A percentile compares a stretch with the other conserved stretches of the same genome.
Evolutionary conservation across 2,888 invertebrate species (phyloP).

Genomic region (Cenopis cana): DNA sequence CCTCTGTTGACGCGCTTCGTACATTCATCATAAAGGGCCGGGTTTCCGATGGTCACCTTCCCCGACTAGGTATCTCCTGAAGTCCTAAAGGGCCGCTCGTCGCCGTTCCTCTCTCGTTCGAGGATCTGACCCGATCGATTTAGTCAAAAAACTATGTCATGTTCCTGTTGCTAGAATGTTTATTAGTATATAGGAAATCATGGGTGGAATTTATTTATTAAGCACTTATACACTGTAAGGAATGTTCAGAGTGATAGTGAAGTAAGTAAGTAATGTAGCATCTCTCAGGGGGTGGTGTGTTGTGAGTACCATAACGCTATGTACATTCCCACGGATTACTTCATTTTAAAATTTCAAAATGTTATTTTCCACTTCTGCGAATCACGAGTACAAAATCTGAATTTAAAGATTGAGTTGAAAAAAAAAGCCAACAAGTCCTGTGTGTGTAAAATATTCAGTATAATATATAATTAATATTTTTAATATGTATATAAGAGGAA

Average conservation of each 20-base stretch:
- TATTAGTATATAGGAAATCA: neutral
- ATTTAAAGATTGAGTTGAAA: neutral
- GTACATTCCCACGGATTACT: neutral
- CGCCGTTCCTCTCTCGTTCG: neutral
- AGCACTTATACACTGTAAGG: neutral
- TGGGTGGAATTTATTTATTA: neutral
- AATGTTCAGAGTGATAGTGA: neutral
- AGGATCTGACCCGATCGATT: neutral
- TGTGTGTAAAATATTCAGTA: no score
- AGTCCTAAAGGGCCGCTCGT: no score
- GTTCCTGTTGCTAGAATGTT: conserved; percentile 7
- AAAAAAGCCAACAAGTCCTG: neutral
- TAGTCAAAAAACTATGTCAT: neutral
- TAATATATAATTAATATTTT: neutral
- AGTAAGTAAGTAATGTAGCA: neutral
- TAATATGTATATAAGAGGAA: neutral
- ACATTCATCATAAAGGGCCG: no score
- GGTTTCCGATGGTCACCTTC: no score
- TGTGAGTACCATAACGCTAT: neutral
- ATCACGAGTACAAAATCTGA: neutral
- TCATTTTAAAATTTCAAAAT: neutral
- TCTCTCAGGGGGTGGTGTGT: neutral
- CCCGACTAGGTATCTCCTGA: no score
- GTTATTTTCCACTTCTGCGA: neutral
- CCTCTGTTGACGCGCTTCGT: no score